These are phyloP conservation scores for Rallus limicola DNA, from an alignment of 2,113 vertebrate genomes.

Conservation along the genomic window DNA sequence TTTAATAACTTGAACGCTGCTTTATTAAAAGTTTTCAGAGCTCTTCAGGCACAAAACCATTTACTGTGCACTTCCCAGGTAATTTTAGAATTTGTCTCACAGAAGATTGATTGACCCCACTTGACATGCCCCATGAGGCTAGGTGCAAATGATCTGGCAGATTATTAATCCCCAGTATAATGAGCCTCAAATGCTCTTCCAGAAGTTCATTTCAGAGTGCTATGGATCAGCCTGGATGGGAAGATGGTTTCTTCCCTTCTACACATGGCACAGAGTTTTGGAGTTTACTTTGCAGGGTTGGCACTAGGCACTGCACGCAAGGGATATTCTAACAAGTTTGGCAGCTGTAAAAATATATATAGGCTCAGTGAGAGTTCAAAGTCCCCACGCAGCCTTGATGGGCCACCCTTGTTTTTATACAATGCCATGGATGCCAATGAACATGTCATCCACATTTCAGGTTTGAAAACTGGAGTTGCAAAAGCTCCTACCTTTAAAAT, in stretches of 20 bases:
- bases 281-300: background rate
- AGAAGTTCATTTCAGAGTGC: background rate
- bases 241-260: background rate
- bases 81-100: slow-evolving; percentile 20
- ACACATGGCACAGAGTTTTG: background rate
- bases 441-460: background rate
- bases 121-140: background rate
- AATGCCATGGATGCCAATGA: background rate
- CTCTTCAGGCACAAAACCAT: slow-evolving; percentile 27
- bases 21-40: slow-evolving; percentile 50
- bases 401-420: background rate
- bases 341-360: background rate
- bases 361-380: background rate
- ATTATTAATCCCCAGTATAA: slow-evolving; percentile 34
- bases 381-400: background rate
- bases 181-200: background rate
- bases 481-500: slow-evolving; percentile 79
- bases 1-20: background rate
- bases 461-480: background rate
- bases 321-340: background rate
- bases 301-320: background rate
- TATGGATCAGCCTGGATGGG: background rate
- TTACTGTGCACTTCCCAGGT: background rate
- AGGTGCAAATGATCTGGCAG: slow-evolving; percentile 30
- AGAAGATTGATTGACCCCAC: slow-evolving; percentile 27